Evolutionary conservation across 2,888 invertebrate species (phyloP), one percentile per base, ranked within the genome.

Genomic region (Dicyrtoma fusca): DNA sequence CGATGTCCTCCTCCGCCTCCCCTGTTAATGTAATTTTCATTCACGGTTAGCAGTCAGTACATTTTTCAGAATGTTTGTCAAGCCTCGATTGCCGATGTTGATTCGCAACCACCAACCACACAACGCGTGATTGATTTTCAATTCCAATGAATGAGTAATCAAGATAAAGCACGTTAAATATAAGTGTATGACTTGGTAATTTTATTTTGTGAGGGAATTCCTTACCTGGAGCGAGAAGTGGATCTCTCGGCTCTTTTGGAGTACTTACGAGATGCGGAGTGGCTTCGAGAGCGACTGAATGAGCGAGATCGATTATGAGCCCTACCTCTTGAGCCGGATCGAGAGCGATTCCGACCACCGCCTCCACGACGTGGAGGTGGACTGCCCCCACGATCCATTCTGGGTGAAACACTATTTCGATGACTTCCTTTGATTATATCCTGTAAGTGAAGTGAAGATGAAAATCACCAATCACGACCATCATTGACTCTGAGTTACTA

Each of bases 1-100:
- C 77, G 64, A n/a, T 73, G 74, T n/a, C 53, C 73, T 26, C 72
- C 53, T 53, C n/a, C 53, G 5, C 53, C 17, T 19, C 17, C 17
- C 53, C 17, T 19, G 19, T 8, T 53, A 19, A 21, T 19, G 11
- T 19, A 21, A 53, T 53, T 3, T 53, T 19, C 11, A 53, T 19
- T 19, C 11, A 53, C 21, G 17, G 11, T 19, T 19, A 21, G 8
- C 6, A 51, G 17, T 51, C 17, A 53, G 8, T 19, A 53, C 34
- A 34, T 34, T 34, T 34, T 34, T 34, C 34, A 34, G n/a, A n/a
- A n/a, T n/a, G n/a, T n/a, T n/a, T n/a, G n/a, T n/a, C 34, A 34
- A 34, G 34, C 34, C 34, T 34, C 4, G 34, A 34, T 5, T 34
- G 34, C 34, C 3, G 8, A 34, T 34, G 3, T 34, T 34, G 34